Evolutionary conservation across 2,888 invertebrate genomes (phyloP).

Genomic region (Aricia artaxerxes): DNA sequence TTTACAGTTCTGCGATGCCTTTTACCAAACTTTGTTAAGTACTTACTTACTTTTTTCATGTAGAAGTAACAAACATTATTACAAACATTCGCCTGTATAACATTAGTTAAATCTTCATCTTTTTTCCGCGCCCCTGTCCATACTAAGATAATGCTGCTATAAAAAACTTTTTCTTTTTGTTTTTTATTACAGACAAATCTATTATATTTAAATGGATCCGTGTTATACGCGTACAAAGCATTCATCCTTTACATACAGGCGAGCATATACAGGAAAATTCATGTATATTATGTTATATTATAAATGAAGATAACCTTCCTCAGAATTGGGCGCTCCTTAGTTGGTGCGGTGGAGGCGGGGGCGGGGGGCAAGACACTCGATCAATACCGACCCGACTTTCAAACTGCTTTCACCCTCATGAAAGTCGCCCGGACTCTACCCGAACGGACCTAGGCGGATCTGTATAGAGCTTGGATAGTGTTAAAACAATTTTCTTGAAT

Average conservation of each 20-base stretch:
- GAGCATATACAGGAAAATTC: neutral
- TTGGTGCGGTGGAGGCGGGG: constrained; percentile 48
- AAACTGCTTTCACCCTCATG: constrained; percentile 81
- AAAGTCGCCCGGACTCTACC: constrained; percentile 77
- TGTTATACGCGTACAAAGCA: neutral
- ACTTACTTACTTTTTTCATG: too few relatives aligned
- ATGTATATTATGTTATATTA: neutral
- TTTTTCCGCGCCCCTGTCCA: neutral
- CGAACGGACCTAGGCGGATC: constrained; percentile 56
- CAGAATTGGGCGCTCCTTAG: constrained; percentile 71
- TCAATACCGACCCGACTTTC: constrained; percentile 81
- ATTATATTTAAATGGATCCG: neutral
- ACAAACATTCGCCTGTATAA: too few relatives aligned
- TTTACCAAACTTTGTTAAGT: too few relatives aligned
- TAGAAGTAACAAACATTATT: too few relatives aligned
- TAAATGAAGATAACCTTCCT: constrained; percentile 57
- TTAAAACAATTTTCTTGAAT: neutral
- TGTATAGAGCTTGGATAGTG: constrained; percentile 51
- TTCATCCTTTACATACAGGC: neutral
- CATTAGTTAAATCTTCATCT: too few relatives aligned
- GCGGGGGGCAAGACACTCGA: constrained; percentile 74
- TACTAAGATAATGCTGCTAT: neutral
- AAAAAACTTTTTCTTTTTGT: neutral
- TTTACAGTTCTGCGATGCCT: too few relatives aligned
- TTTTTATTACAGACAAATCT: neutral